Percentiles rank a stretch among this genome's conserved stretches.
These are phyloP conservation scores for Epinephelus cyanopodus DNA, from an alignment of 2,113 vertebrate genomes.

Conservation along the genomic window DNA sequence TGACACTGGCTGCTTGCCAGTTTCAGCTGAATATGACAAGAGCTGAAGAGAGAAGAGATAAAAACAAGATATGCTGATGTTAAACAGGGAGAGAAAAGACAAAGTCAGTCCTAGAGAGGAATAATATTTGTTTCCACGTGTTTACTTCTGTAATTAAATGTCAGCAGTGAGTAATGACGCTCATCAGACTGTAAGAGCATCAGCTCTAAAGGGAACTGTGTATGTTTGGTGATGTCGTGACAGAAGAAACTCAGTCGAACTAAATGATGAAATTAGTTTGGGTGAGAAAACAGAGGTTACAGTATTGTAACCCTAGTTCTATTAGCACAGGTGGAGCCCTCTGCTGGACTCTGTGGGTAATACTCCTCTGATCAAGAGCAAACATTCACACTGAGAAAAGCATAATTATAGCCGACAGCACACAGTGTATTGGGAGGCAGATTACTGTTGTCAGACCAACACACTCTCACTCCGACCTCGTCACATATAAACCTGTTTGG, in stretches of 20 bases:
- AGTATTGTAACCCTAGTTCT: too few species aligned
- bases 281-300: background rate
- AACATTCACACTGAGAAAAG: too few species aligned
- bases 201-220: slow-evolving; percentile 16
- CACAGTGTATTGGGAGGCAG: too few species aligned
- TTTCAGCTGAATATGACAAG: background rate
- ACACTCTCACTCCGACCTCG: too few species aligned
- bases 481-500: too few species aligned
- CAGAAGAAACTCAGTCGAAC: slow-evolving; percentile 1
- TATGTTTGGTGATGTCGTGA: slow-evolving; percentile 9
- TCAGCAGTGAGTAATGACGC: slow-evolving; percentile 45
- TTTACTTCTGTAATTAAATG: slow-evolving; percentile 41
- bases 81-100: background rate
- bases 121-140: background rate
- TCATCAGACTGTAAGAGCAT: slow-evolving; percentile 22
- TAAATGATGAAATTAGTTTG: background rate
- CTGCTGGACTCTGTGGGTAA: too few species aligned
- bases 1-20: background rate
- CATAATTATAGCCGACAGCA: too few species aligned
- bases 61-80: background rate
- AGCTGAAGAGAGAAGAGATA: background rate
- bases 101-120: background rate
- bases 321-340: too few species aligned
- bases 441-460: too few species aligned
- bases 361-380: too few species aligned